Base-by-base conservation (phyloP, 53 echinoderm and acorn worm genomes). In the Mesocentrotus franciscanus region DNA sequence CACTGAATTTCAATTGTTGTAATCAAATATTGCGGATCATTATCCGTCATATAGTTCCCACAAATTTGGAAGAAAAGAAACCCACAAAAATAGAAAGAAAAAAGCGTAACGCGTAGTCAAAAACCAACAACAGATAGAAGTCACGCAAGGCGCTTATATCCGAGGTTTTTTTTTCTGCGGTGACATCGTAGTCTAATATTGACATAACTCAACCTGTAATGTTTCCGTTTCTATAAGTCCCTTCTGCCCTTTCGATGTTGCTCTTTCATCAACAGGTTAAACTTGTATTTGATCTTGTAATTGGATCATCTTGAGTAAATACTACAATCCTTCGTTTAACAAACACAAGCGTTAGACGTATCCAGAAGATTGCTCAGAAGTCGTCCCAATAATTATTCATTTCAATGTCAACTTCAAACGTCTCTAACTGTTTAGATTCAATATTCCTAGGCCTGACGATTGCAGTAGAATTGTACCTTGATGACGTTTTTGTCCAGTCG, bases 1-100 rank as follows among this genome's bases (percentile, higher is more conserved):
- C 93, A 93, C 93, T 60, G 93, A 81, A 60, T 81, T 93, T 32
- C 93, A 93, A 93, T 93, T 93, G 93, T 93, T 64, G 76, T 79
- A 78, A 93, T 81, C 93, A 93, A 93, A 93, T 93, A 93, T 81
- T 93, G 79, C 61, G 20, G 17, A 57, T 93, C 93, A 93, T 93
- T 93, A 93, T 60, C 36, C 60, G 1, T 13, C 90, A 90, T 59
- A 58, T 35, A 91, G 34, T 16, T 91, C 91, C 91, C 91, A 78
- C 81, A 93, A 79, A 79, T 81, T 93, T 39, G 20, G 18, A 33
- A 93, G 56, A 93, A 79, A 74, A 91, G 91, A 35, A 66, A 18
- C 66, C 58, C 87, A 4, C 36, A 71, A 74, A 71, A 70, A 60
- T 57, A 70, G 71, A 66, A 39, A 20, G 71, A 75, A 71, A 71